Percentiles rank a stretch among this genome's conserved stretches.
Conservation (phyloP, 1,140 invertebrate species). For the Heliconius himera region DNA sequence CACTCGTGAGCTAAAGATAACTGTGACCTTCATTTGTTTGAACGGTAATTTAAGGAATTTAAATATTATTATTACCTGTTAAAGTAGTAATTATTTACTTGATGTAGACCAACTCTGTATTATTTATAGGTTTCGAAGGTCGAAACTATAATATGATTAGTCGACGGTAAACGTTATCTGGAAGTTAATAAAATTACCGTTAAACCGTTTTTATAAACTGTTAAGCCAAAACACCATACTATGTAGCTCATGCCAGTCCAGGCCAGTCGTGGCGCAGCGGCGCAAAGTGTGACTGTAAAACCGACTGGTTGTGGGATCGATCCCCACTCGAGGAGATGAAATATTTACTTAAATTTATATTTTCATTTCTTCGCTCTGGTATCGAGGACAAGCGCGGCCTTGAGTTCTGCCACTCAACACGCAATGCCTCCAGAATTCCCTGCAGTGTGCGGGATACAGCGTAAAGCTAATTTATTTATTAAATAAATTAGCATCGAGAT, state of each 20-base stretch:
- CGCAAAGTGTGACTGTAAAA: too few relatives aligned
- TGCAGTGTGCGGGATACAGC: too few relatives aligned
- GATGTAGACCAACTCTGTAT: constrained; percentile 13
- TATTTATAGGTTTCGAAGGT: constrained; percentile 23
- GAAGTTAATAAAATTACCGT: constrained; percentile 1
- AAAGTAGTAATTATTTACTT: constrained; percentile 1
- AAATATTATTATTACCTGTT: neutral
- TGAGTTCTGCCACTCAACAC: too few relatives aligned
- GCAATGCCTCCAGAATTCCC: too few relatives aligned
- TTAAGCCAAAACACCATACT: constrained; percentile 1
- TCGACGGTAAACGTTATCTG: neutral
- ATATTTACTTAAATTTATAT: too few relatives aligned
- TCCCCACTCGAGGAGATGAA: too few relatives aligned
- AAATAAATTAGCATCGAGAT: too few relatives aligned
- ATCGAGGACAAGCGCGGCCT: too few relatives aligned
- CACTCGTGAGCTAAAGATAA: neutral
- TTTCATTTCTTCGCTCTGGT: too few relatives aligned
- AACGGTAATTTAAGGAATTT: neutral
- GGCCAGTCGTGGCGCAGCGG: too few relatives aligned
- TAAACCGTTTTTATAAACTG: neutral
- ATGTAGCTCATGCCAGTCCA: neutral
- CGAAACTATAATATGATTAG: constrained; percentile 17
- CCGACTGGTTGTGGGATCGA: too few relatives aligned
- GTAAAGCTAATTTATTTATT: too few relatives aligned
- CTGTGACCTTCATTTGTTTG: constrained; percentile 14